Percentiles rank a stretch among this genome's conserved stretches.
phyloP scores from a whole-genome alignment of 1,140 invertebrate genomes.

The Leguminivora glycinivorella region DNA sequence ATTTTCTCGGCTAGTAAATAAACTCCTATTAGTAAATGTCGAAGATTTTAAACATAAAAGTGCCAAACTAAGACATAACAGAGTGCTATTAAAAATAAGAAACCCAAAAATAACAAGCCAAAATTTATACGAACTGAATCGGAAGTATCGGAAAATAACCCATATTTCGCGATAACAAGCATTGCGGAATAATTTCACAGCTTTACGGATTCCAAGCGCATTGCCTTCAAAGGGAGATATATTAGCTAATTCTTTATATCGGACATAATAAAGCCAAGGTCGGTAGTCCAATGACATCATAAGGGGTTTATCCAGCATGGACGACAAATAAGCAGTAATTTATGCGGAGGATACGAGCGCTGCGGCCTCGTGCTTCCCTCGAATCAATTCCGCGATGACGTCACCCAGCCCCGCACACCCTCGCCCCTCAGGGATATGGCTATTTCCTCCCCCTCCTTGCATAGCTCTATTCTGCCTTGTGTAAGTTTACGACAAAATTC shows the following conservation, averaged over 20 bases:
- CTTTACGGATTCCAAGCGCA: background rate
- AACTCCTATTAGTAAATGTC: too few species aligned
- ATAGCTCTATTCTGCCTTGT: constrained; percentile 36
- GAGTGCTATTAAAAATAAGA: background rate
- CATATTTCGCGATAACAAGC: background rate
- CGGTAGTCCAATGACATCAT: constrained; percentile 39
- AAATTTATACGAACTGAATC: background rate
- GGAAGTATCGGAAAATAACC: too few species aligned
- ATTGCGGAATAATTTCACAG: background rate
- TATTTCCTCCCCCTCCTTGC: constrained; percentile 52
- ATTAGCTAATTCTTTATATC: constrained; percentile 26
- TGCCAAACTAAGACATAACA: background rate
- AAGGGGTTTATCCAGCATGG: constrained; percentile 39
- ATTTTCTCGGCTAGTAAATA: background rate
- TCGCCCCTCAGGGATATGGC: constrained; percentile 51
- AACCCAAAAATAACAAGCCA: background rate
- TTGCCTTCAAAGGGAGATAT: background rate
- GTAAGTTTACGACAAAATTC: constrained; percentile 18
- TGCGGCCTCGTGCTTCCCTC: constrained; percentile 63
- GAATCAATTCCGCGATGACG: constrained; percentile 67
- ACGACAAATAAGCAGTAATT: constrained; percentile 58
- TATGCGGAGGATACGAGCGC: constrained; percentile 46
- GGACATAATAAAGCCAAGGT: constrained; percentile 30
- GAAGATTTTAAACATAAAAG: too few species aligned
- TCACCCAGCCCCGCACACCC: constrained; percentile 43